Evolutionary conservation across 2,113 vertebrate species (phyloP).

Genomic region (Oenanthe oenanthe): DNA sequence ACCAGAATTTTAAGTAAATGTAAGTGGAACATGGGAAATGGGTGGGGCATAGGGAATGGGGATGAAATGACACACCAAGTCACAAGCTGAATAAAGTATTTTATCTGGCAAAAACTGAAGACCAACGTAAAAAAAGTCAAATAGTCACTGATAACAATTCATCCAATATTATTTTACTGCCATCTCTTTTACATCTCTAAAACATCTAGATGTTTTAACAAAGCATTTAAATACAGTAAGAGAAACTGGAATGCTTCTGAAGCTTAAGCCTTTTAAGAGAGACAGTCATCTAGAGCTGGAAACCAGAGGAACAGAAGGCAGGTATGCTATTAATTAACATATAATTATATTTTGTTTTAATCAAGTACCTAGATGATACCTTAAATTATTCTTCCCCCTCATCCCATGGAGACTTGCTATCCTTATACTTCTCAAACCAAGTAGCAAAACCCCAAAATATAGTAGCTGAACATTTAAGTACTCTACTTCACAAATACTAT

Average conservation of each 20-base stretch:
- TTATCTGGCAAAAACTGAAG: neutral
- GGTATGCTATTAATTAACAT: neutral
- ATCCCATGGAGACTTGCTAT: neutral
- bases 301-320: neutral
- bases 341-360: conserved; percentile 28
- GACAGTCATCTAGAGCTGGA: neutral
- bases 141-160: neutral
- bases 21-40: neutral
- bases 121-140: neutral
- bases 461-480: neutral
- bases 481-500: neutral
- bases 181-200: neutral
- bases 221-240: neutral
- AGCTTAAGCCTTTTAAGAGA: neutral
- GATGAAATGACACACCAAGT: neutral
- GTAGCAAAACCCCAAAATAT: neutral
- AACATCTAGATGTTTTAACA: neutral
- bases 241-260: neutral
- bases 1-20: neutral
- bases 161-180: neutral
- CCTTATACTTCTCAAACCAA: neutral
- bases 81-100: neutral
- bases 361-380: neutral
- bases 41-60: neutral
- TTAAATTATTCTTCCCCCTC: neutral